Evolutionary conservation across 2,113 vertebrate genomes (phyloP).

Genomic region (Epinephelus cyanopodus): DNA sequence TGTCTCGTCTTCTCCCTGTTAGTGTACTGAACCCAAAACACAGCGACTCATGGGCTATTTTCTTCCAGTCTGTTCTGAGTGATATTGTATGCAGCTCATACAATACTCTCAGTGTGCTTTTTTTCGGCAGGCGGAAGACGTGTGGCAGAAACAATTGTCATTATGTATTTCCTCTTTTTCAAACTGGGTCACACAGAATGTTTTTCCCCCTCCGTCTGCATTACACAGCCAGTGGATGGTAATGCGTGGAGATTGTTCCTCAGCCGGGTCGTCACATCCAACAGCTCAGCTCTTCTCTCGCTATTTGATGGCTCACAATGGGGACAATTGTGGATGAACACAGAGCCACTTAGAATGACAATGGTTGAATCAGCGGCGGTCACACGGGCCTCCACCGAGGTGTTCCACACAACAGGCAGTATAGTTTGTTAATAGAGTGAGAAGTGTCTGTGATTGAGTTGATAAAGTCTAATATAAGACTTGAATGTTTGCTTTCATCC

Average conservation of each 20-base stretch:
- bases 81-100: constrained; percentile 41
- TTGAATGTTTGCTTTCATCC: neutral
- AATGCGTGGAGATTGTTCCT: neutral
- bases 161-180: constrained; percentile 31
- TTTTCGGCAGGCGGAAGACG: neutral
- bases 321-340: constrained; percentile 14
- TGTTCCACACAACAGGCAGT: neutral
- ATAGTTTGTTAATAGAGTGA: constrained; percentile 55
- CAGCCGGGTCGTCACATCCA: neutral
- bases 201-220: neutral
- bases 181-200: neutral
- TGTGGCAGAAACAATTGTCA: constrained; percentile 13
- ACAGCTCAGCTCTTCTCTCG: neutral
- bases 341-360: constrained; percentile 47
- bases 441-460: constrained; percentile 21
- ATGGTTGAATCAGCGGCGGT: constrained; percentile 28
- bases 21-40: neutral
- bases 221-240: constrained; percentile 4
- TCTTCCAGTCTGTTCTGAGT: neutral
- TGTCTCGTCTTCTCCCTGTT: neutral
- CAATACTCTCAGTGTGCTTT: constrained; percentile 18
- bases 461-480: constrained; percentile 9
- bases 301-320: constrained; percentile 23
- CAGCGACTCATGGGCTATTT: neutral
- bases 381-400: constrained; percentile 20